Conservation (phyloP, 2,797 vertebrate species). For the Forpus xanthops region DNA sequence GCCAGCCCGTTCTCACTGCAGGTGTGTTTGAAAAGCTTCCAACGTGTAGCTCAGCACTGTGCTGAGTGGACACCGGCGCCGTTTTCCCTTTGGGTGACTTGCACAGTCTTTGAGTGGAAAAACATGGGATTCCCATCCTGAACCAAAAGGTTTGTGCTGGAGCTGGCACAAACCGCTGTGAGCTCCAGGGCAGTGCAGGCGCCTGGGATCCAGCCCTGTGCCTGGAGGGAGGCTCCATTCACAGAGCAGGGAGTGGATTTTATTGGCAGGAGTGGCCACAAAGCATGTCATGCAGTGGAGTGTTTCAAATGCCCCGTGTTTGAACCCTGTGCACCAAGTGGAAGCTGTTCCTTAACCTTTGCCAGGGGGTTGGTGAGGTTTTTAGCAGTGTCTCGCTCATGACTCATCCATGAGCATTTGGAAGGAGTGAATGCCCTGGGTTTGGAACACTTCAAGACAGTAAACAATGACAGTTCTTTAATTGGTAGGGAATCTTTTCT, state of each 20-base stretch:
- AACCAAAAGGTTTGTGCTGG: background rate
- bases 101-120: background rate
- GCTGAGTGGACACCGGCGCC: background rate
- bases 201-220: rapidly evolving
- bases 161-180: background rate
- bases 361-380: background rate
- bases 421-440: background rate
- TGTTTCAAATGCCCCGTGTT: background rate
- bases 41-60: background rate
- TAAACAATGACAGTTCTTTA: background rate
- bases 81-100: background rate
- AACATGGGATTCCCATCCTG: background rate
- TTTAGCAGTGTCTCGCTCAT: background rate
- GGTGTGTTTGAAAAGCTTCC: background rate
- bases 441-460: background rate
- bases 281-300: rapidly evolving
- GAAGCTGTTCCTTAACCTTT: background rate
- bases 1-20: background rate
- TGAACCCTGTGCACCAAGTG: background rate
- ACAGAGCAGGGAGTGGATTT: background rate
- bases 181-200: background rate
- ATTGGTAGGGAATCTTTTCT: background rate
- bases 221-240: background rate
- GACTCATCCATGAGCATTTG: background rate
- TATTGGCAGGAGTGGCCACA: background rate